Conservation (phyloP, 1,140 invertebrate species). For the roundworm (Caenorhabditis elegans) region WBcel235 BX284605.5:6267501-6268000, state of each 20-base stretch:
- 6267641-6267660: neutral
- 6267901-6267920: no score
- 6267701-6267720: neutral
- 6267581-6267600: slow-evolving; percentile 27
- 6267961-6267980: no score
- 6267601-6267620: neutral
- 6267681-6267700: slow-evolving; percentile 10
- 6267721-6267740: neutral
- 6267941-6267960: no score
- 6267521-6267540: slow-evolving; percentile 3
- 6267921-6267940: no score
- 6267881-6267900: no score
- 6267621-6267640: neutral
- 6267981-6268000: no score
- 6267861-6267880: no score
- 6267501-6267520: slow-evolving; percentile 30
- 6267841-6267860: neutral
- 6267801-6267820: neutral
- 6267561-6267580: slow-evolving; percentile 16
- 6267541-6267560: slow-evolving; percentile 11
- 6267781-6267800: neutral
- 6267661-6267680: neutral
- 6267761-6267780: neutral
- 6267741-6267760: neutral
- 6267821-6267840: neutral